A percentile compares a stretch with the other conserved stretches of the same genome.
Conservation (phyloP, 2,888 invertebrate species). For the Pollenia amentaria region DNA sequence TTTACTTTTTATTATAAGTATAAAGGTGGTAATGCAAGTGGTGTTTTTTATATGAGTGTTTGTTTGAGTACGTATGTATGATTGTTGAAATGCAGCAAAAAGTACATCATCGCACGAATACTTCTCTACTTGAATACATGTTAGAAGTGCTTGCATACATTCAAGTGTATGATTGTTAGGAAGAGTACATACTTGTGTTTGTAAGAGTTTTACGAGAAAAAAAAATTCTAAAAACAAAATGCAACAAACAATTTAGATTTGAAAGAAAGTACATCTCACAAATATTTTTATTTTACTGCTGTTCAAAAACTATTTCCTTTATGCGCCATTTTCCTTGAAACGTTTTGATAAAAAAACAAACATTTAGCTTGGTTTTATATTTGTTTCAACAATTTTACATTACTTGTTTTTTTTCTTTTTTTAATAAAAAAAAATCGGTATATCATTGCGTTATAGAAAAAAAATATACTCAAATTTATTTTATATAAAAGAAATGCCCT, state of each 20-base stretch:
- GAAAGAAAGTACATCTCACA: conserved; percentile 28
- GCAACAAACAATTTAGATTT: conserved; percentile 36
- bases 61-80: not conserved
- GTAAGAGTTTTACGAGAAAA: conserved; percentile 29
- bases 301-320: not conserved
- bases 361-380: not conserved
- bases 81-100: conserved; percentile 38
- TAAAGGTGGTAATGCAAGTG: not conserved
- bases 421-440: not conserved
- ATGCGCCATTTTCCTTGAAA: conserved; percentile 5
- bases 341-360: conserved; percentile 17
- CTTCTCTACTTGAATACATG: not conserved
- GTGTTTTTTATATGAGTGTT: not conserved
- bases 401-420: not conserved
- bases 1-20: not conserved
- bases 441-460: conserved; percentile 5
- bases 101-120: conserved; percentile 31
- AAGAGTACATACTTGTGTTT: conserved; percentile 32
- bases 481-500: conserved; percentile 56
- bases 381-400: conserved; percentile 6
- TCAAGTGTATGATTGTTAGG: conserved; percentile 14
- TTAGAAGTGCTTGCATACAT: not conserved
- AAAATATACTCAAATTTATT: conserved; percentile 19
- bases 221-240: conserved; percentile 37
- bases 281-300: conserved; percentile 37